phyloP scores from a whole-genome alignment of 2,797 vertebrate genomes.

The Ammospiza maritima region DNA sequence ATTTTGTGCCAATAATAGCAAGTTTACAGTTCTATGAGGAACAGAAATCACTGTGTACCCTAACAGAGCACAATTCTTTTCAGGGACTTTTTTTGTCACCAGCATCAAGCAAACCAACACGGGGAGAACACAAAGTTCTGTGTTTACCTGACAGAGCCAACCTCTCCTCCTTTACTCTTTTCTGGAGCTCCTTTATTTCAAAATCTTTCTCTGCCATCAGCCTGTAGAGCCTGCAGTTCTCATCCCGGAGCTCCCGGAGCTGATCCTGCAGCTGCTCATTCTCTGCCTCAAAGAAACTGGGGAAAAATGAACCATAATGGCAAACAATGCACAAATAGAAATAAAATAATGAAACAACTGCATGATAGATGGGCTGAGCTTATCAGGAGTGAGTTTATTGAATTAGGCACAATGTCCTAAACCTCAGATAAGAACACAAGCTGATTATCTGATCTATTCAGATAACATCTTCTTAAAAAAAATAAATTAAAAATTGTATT shows the following conservation, averaged over 20 bases:
- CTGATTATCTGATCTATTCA: neutral
- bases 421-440: neutral
- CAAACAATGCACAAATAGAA: neutral
- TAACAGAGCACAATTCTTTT: neutral
- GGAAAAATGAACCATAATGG: neutral
- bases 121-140: neutral
- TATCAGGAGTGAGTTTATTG: neutral
- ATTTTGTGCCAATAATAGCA: neutral
- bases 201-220: constrained; percentile 90
- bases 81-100: neutral
- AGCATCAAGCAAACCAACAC: neutral
- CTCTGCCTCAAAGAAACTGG: constrained; percentile 80
- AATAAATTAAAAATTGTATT: neutral
- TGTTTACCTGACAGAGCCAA: constrained; percentile 84
- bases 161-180: constrained; percentile 85
- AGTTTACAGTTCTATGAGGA: neutral
- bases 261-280: constrained; percentile 78
- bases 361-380: neutral
- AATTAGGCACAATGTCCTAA: neutral
- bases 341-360: neutral
- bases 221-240: constrained; percentile 89
- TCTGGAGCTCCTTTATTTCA: constrained; percentile 88
- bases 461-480: neutral
- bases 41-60: neutral
- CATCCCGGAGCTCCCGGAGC: constrained; percentile 85